Conservation (phyloP, 2,888 invertebrate genomes). For the Amiota minor region DNA sequence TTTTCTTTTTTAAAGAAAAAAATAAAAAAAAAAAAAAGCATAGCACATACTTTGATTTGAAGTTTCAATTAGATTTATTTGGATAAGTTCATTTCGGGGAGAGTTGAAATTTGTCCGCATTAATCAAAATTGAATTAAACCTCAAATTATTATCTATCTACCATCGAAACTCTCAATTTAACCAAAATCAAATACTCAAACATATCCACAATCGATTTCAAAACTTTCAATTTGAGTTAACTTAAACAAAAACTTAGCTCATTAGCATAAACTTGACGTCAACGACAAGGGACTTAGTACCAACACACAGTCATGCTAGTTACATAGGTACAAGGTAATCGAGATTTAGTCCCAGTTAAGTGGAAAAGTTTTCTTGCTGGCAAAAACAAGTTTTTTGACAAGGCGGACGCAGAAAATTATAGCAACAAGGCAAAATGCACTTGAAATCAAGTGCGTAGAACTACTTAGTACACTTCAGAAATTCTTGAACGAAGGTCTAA, state of each 20-base stretch:
- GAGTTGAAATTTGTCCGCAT: no score
- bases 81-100: no score
- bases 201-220: conserved; percentile 40
- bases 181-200: not conserved
- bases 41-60: not conserved
- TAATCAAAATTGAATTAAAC: no score
- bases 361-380: not conserved
- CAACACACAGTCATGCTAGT: no score
- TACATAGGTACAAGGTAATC: conserved; percentile 20
- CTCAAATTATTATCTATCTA: no score
- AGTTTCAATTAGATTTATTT: not conserved
- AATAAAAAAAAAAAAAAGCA: not conserved
- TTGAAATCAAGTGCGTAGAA: conserved; percentile 48
- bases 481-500: not conserved
- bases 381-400: conserved; percentile 14
- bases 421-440: conserved; percentile 47
- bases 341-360: conserved; percentile 45
- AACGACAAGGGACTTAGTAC: not conserved
- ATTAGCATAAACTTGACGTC: conserved; percentile 58
- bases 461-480: not conserved
- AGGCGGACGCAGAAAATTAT: conserved; percentile 14
- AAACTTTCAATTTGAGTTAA: conserved; percentile 53
- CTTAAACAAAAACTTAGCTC: conserved; percentile 54
- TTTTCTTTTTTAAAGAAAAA: no score
- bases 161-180: no score